phyloP scores from a whole-genome alignment of 2,113 vertebrate species.

The Pterocles orientalis region DNA sequence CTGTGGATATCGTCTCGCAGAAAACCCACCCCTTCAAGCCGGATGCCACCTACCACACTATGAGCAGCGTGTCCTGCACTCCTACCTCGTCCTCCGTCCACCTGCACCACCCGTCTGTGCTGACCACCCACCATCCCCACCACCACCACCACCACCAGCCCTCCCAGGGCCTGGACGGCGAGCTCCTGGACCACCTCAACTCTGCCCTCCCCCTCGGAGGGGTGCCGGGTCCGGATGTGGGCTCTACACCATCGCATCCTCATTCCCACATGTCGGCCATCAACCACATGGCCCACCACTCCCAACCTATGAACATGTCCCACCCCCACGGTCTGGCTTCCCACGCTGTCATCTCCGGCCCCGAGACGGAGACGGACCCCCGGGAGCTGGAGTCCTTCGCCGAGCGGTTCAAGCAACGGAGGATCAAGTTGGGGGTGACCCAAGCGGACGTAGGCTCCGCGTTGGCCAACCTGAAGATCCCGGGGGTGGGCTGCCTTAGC shows the following conservation, averaged over 20 bases:
- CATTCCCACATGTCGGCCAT: slow-evolving; percentile 90
- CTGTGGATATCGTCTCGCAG: slow-evolving; percentile 90
- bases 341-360: slow-evolving; percentile 76
- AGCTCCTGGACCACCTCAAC: slow-evolving; percentile 90
- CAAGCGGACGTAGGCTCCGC: slow-evolving; percentile 71
- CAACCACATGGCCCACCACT: slow-evolving; percentile 76
- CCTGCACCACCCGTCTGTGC: slow-evolving; percentile 90
- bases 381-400: slow-evolving; percentile 93
- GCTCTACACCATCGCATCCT: slow-evolving; percentile 84
- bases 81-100: slow-evolving; percentile 87
- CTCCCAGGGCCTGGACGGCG: slow-evolving; percentile 85
- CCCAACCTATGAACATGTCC: slow-evolving; percentile 84
- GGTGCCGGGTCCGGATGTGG: slow-evolving; percentile 86
- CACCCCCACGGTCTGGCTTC: slow-evolving; percentile 82
- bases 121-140: slow-evolving; percentile 81
- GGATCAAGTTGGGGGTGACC: slow-evolving; percentile 89
- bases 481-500: slow-evolving; percentile 90
- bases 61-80: slow-evolving; percentile 91
- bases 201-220: slow-evolving; percentile 83
- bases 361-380: slow-evolving; percentile 88
- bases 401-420: slow-evolving; percentile 91
- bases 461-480: slow-evolving; percentile 92
- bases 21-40: slow-evolving; percentile 94
- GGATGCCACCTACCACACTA: slow-evolving; percentile 94
- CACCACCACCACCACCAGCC: slow-evolving; percentile 86